A percentile compares a stretch with the other conserved stretches of the same genome.
Evolutionary conservation across 2,797 vertebrate species (phyloP).

Genomic region (Chiroxiphia lanceolata): DNA sequence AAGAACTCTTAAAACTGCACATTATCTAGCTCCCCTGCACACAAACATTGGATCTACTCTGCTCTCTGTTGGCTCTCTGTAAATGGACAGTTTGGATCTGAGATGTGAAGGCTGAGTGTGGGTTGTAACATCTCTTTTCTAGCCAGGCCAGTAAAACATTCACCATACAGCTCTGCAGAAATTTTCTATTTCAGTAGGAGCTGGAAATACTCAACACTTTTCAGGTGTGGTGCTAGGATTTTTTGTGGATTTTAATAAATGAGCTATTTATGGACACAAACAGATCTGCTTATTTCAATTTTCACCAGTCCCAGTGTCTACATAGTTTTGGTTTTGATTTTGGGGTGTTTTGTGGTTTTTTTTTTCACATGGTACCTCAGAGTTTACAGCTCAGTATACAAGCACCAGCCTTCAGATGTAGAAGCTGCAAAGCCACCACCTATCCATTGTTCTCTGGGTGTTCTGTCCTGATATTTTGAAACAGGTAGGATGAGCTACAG

Average conservation of each 20-base stretch:
- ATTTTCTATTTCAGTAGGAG: background rate
- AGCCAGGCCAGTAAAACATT: background rate
- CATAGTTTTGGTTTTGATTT: background rate
- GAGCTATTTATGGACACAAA: background rate
- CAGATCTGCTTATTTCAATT: background rate
- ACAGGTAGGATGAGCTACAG: background rate
- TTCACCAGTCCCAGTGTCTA: background rate
- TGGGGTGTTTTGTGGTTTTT: background rate
- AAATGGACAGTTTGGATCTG: background rate
- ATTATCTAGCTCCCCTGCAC: background rate
- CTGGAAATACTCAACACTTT: background rate
- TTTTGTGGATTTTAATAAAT: background rate
- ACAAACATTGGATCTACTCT: background rate
- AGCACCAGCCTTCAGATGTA: background rate
- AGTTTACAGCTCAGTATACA: background rate
- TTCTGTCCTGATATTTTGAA: background rate
- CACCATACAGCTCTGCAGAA: background rate
- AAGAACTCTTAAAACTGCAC: slow-evolving; percentile 66
- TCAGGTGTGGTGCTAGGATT: background rate
- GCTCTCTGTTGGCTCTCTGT: slow-evolving; percentile 13
- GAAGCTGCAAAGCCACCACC: background rate
- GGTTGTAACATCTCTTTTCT: background rate
- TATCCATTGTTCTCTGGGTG: background rate
- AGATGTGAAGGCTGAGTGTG: background rate
- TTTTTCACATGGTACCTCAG: background rate